Percentiles rank a stretch among this genome's conserved stretches.
Evolutionary conservation across 1,140 invertebrate genomes (phyloP).

Genomic region (Psilanteris sp.): DNA sequence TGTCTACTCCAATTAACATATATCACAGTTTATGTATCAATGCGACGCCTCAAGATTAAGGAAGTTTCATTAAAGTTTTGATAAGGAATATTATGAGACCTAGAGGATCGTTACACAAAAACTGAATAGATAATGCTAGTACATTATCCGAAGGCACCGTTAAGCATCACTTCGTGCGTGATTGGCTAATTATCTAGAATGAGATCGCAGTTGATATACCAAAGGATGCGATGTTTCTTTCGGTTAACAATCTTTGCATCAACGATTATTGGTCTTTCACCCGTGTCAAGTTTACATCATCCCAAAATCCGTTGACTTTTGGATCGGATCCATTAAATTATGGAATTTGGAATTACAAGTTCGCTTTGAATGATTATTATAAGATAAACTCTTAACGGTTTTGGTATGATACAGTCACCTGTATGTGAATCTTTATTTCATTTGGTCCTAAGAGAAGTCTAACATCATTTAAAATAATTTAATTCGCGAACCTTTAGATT

Average conservation of each 20-base stretch:
- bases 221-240: too few relatives aligned
- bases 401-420: too few relatives aligned
- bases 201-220: too few relatives aligned
- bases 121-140: constrained; percentile 27
- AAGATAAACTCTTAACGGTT: too few relatives aligned
- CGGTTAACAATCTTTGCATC: too few relatives aligned
- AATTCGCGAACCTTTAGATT: constrained; percentile 16
- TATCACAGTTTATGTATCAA: constrained; percentile 61
- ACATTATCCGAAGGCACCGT: constrained; percentile 31
- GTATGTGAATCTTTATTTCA: background rate
- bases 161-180: constrained; percentile 13
- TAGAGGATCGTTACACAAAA: constrained; percentile 31
- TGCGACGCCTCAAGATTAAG: constrained; percentile 42
- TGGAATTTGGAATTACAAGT: too few relatives aligned
- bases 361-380: too few relatives aligned
- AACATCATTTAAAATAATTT: constrained; percentile 18
- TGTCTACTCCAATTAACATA: constrained; percentile 59
- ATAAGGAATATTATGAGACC: constrained; percentile 32
- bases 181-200: constrained; percentile 22
- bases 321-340: too few relatives aligned
- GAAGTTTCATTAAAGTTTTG: constrained; percentile 56
- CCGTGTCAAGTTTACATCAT: too few relatives aligned
- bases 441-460: too few relatives aligned
- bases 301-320: too few relatives aligned
- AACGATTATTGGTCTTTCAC: too few relatives aligned